Evolutionary conservation across 2,113 vertebrate species (phyloP).

Genomic region (Siphamia tubifer): DNA sequence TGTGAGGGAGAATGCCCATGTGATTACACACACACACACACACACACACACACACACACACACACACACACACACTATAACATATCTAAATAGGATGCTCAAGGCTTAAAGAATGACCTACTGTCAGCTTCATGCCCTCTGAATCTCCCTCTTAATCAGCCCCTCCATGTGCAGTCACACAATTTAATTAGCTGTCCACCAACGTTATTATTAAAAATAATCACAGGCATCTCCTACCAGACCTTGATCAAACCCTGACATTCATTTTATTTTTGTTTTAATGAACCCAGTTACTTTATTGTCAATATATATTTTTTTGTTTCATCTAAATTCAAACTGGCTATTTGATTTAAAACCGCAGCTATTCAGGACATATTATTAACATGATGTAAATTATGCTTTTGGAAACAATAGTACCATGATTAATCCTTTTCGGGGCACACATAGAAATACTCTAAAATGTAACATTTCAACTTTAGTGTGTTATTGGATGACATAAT

Average conservation of each 20-base stretch:
- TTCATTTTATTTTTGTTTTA: constrained; percentile 4
- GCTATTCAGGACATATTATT: no score
- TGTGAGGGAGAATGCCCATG: not conserved
- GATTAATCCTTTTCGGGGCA: no score
- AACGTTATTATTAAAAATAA: constrained; percentile 63
- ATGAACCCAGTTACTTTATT: not conserved
- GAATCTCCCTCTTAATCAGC: constrained; percentile 46
- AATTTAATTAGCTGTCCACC: constrained; percentile 65
- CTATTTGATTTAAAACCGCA: no score
- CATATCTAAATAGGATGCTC: constrained; percentile 19
- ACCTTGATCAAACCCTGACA: constrained; percentile 20
- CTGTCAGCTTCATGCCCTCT: constrained; percentile 44
- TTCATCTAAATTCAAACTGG: no score
- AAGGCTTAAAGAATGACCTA: constrained; percentile 46
- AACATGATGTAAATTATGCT: no score
- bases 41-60: constrained; percentile 25
- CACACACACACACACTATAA: constrained; percentile 25
- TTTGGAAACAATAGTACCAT: no score
- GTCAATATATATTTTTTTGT: not conserved
- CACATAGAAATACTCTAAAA: no score
- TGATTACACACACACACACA: no score
- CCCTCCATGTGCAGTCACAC: constrained; percentile 35
- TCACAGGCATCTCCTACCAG: constrained; percentile 34
- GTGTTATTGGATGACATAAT: no score
- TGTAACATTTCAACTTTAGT: no score